Evolutionary conservation across 1,140 invertebrate genomes (phyloP).

Genomic region (Drosophila parabipectinata): DNA sequence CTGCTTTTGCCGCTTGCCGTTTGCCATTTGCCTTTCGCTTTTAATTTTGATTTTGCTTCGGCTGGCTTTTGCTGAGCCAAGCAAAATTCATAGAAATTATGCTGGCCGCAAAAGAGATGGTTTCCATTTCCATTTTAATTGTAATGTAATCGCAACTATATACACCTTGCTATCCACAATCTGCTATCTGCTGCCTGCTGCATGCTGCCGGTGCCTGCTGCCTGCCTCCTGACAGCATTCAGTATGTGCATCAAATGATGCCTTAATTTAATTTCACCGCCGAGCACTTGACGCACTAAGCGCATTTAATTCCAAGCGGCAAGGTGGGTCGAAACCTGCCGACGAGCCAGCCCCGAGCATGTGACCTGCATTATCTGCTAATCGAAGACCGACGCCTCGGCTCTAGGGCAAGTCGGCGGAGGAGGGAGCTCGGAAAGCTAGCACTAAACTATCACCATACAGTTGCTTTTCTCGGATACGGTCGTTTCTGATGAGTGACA

Average conservation of each 20-base stretch:
- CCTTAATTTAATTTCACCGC: constrained; percentile 66
- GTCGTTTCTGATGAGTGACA: constrained; percentile 1
- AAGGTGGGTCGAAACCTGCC: constrained; percentile 21
- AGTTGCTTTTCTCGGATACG: neutral
- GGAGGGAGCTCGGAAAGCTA: neutral
- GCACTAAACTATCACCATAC: neutral
- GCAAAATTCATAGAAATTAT: constrained; percentile 75
- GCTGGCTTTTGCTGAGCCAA: constrained; percentile 65
- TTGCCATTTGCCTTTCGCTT: neutral
- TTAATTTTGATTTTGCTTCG: constrained; percentile 8
- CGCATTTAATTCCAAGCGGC: constrained; percentile 42
- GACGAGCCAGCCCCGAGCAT: constrained; percentile 27
- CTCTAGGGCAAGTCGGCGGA: neutral
- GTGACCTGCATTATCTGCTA: constrained; percentile 58
- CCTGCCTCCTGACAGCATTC: neutral
- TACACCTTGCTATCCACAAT: constrained; percentile 10
- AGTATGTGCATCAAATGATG: constrained; percentile 16
- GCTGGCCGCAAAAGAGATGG: constrained; percentile 26
- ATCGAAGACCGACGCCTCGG: constrained; percentile 3
- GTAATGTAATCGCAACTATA: constrained; percentile 61
- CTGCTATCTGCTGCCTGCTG: neutral
- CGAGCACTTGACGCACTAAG: constrained; percentile 41
- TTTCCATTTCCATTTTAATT: constrained; percentile 69
- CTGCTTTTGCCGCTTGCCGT: neutral
- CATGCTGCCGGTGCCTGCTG: no score